phyloP scores from a whole-genome alignment of 2,113 vertebrate species.

The Willisornis vidua region DNA sequence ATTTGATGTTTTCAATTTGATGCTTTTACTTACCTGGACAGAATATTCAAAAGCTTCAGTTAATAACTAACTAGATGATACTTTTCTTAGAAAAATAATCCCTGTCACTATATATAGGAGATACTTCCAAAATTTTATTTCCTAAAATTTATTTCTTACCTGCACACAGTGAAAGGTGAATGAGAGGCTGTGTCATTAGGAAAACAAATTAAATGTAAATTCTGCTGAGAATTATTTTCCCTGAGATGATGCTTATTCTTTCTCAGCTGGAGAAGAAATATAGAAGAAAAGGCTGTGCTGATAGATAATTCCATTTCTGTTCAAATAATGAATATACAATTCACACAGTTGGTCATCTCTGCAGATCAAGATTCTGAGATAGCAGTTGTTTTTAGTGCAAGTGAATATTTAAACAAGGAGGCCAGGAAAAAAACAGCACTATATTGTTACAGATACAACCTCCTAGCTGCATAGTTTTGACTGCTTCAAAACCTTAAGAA shows the following conservation, averaged over 20 bases:
- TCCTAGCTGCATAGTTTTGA: not conserved
- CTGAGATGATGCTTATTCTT: not conserved
- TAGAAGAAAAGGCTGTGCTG: not conserved
- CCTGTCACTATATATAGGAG: not conserved
- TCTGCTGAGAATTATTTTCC: not conserved
- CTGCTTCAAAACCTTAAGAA: not conserved
- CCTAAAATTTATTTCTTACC: not conserved
- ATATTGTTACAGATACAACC: not conserved
- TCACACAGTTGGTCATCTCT: not conserved
- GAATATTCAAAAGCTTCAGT: not conserved
- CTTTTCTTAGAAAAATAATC: not conserved
- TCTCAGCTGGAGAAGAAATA: not conserved
- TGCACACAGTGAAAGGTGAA: not conserved
- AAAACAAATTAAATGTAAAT: conserved; percentile 4
- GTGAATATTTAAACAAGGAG: not conserved
- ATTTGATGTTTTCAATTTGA: not conserved
- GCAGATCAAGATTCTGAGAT: not conserved
- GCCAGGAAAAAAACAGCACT: not conserved
- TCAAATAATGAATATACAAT: not conserved
- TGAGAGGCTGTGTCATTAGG: not conserved
- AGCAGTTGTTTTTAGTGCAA: not conserved
- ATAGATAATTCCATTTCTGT: not conserved
- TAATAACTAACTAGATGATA: not conserved
- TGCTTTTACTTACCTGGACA: not conserved
- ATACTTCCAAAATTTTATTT: not conserved